Evolutionary conservation across 30 jellyfish, hydroid and myxozoan species (phyloP), one percentile per base, ranked within the genome.

Genomic region (Chironex yamaguchii): DNA sequence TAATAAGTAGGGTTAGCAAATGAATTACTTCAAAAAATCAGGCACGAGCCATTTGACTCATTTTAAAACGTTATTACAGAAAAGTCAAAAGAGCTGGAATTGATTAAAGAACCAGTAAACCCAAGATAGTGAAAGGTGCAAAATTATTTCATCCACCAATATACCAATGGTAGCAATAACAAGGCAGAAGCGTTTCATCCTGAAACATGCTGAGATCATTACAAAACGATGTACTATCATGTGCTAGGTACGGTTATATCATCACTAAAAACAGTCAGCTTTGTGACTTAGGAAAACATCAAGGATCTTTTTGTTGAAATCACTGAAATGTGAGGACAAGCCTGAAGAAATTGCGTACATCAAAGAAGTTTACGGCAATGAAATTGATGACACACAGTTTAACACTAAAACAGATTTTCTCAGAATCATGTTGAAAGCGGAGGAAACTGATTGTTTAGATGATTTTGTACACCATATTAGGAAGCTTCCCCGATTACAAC

Each of bases 121-220:
- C 83, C 83, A 34, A 4, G 83, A 34, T 27, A 70, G 31, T 21
- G 83, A 70, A 70, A 4, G 27, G 4, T 11, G 6, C 81, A 71
- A 29, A 34, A 70, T 34, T 70, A 70, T 29, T 70, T 72, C 9
- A 70, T 70, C 9, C 2, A 27, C 1, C 83, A 70, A 3, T 34
- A 1, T 22, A 32, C 34, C 12, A 71, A 14, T 9, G 81, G 81
- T 22, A 13, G 33, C 6, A n/a, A 29, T 17, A 67, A 71, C 22
- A 67, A 26, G 11, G 71, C 69, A 67, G 72, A 67, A 67, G 72
- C 81, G 3, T 67, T 17, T 29, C 69, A 29, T 29, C 81, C 81
- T 20, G 72, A 20, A 67, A 67, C 69, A 29, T 26, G 22, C 6
- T 29, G 71, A 67, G 81, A 67, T 29, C 81, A 71, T 6, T 67